Conservation (phyloP, 2,888 invertebrate genomes). For the Pterobdella sp. region DNA sequence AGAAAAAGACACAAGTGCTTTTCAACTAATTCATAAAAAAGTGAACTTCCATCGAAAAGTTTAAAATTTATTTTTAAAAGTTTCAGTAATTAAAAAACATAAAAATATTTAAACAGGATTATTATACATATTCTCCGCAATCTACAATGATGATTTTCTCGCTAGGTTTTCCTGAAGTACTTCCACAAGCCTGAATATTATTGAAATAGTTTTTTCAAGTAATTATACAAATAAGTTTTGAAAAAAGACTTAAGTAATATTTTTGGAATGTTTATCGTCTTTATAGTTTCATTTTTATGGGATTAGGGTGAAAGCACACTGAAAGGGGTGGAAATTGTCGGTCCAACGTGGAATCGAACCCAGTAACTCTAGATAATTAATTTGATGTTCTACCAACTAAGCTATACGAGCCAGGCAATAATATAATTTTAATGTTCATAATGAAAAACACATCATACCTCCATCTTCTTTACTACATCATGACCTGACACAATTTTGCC, state of each 20-base stretch:
- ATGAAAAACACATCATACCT: constrained; percentile 50
- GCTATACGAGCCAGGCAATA: neutral
- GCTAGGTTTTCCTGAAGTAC: constrained; percentile 46
- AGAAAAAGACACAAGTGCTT: no score
- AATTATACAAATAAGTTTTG: neutral
- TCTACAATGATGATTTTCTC: constrained; percentile 47
- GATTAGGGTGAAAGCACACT: no score
- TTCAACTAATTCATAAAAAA: no score
- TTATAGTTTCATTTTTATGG: neutral
- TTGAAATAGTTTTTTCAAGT: constrained; percentile 10
- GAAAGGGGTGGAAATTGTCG: no score
- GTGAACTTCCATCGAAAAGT: no score
- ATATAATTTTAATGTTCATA: neutral
- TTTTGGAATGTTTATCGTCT: neutral
- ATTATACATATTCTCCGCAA: constrained; percentile 45
- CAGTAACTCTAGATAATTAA: no score
- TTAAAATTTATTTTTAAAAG: neutral
- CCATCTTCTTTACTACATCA: constrained; percentile 83
- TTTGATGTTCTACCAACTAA: no score
- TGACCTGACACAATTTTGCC: constrained; percentile 88
- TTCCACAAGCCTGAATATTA: constrained; percentile 44
- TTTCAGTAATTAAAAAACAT: neutral
- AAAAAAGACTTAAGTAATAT: neutral
- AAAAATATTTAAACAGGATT: neutral
- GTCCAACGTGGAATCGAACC: neutral